Base-by-base conservation (phyloP, 2,888 invertebrate genomes). In the Phortica magna region DNA sequence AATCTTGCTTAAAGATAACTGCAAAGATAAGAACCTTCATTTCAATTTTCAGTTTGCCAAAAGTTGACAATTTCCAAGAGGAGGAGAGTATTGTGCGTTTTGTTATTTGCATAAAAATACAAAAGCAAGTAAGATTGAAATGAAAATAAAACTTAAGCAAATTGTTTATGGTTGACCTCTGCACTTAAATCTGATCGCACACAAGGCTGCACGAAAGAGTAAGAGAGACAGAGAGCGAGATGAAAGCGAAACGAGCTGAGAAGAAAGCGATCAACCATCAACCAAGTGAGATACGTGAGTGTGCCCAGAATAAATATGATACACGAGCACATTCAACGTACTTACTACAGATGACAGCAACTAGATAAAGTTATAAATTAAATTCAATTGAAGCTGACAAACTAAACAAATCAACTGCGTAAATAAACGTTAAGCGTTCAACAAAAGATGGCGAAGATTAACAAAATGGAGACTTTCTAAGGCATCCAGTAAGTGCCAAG, bases 121-220 rank as follows among this genome's bases (percentile, higher is more conserved):
- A 55, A n/a, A 55, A 17, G 1, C 55, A 55, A 55, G 0, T 82
- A 78, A 43, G 12, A 73, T n/a, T n/a, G n/a, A 22, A 73, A 57
- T 81, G 81, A 83, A 70, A 81, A 22, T 64, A 74, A 80, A 81
- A 85, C 80, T 78, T 83, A 84, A 76, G 82, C 81, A 83, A 86
- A 84, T 87, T 88, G 84, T 84, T 85, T 83, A 86, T 86, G 82
- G 84, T 84, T 89, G 90, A 89, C 90, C 90, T 85, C 88, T 89
- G 89, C 81, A 89, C 84, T 86, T 84, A 84, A 88, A 89, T 90
- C 87, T 90, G 90, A 88, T 90, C 90, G 88, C 88, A 88, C 81
- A 89, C 90, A 90, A 90, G 90, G 90, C 90, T 90, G 90, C 79
- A 64, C 79, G 75, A 22, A 4, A 22, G 7, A 61, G 61, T 17